Conservation (phyloP, 2,113 vertebrate species). For the Furnarius figulus region DNA sequence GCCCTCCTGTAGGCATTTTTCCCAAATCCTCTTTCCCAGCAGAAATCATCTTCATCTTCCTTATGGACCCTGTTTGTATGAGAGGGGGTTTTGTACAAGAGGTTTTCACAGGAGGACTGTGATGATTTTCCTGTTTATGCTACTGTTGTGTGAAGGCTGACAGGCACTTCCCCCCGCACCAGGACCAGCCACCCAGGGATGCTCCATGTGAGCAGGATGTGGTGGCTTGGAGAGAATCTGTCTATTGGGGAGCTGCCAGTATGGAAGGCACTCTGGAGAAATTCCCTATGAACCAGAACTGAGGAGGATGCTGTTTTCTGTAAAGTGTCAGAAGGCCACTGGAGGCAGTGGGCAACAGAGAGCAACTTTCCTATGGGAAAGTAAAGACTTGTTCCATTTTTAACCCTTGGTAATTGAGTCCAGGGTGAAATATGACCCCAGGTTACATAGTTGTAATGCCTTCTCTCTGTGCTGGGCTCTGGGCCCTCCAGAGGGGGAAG, state of each 20-base stretch:
- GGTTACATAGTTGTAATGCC: conserved; percentile 73
- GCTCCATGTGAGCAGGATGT: neutral
- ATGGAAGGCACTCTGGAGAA: neutral
- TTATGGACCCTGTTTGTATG: fast-evolving
- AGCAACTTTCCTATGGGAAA: conserved; percentile 76
- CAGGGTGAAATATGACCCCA: conserved; percentile 65
- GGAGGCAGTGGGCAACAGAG: neutral
- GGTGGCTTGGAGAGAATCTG: neutral
- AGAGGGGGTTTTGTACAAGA: fast-evolving
- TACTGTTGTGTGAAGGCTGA: neutral
- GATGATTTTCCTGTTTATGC: neutral
- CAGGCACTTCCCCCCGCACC: fast-evolving
- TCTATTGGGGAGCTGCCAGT: neutral
- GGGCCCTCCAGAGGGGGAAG: conserved; percentile 35
- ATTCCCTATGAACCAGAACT: neutral
- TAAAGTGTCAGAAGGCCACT: conserved; percentile 24
- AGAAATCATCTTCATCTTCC: neutral
- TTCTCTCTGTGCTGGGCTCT: conserved; percentile 20
- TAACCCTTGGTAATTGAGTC: conserved; percentile 74
- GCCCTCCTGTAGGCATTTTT: neutral
- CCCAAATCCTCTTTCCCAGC: neutral
- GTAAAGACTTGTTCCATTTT: conserved; percentile 72
- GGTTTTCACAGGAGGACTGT: neutral
- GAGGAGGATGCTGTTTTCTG: conserved; percentile 14
- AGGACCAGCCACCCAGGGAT: neutral